These are phyloP conservation scores for Peromyscus aztecus DNA, from an alignment of 2,797 vertebrate species.

Conservation along the genomic window DNA sequence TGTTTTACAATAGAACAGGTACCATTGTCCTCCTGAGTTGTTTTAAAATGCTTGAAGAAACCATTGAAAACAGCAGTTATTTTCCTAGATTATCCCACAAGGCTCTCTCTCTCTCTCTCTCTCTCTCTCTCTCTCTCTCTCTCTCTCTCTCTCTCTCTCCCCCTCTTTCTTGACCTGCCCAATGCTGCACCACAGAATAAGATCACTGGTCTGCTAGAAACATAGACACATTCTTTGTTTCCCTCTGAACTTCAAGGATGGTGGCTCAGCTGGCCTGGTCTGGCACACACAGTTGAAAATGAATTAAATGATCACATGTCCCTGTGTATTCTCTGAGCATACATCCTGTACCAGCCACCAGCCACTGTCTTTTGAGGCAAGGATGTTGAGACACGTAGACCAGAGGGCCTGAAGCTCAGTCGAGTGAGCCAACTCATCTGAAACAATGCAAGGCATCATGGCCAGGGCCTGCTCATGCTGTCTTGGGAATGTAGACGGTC, in stretches of 20 bases:
- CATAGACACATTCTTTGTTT: background rate
- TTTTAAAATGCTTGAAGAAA: background rate
- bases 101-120: background rate
- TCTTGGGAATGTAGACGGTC: background rate
- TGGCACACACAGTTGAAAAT: background rate
- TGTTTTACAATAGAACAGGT: background rate
- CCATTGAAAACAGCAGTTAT: background rate
- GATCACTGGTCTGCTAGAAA: background rate
- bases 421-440: background rate
- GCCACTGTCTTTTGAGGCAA: background rate
- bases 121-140: fast-evolving
- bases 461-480: background rate
- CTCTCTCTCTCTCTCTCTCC: fast-evolving
- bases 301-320: background rate
- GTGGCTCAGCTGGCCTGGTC: background rate
- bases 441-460: background rate
- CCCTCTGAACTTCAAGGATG: background rate
- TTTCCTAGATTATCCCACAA: background rate
- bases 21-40: background rate
- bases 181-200: background rate
- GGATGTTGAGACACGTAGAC: background rate
- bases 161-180: fast-evolving
- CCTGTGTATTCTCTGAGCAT: background rate
- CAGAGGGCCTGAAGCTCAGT: background rate
- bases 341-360: background rate